phyloP scores from a whole-genome alignment of 2,113 vertebrate species.

The Centrocercus urophasianus region DNA sequence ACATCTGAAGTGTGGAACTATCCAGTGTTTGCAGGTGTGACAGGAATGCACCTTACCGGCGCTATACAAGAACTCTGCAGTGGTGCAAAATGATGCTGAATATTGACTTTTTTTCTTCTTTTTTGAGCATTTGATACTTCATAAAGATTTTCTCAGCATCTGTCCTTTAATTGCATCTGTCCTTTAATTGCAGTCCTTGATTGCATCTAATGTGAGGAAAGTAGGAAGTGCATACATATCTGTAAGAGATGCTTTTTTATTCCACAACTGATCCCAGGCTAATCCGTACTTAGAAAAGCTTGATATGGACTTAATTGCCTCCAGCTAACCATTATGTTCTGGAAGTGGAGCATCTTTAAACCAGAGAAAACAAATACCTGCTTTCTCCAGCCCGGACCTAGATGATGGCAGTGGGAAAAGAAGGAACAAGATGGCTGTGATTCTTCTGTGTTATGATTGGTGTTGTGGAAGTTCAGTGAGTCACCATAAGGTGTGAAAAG shows the following conservation, averaged over 20 bases:
- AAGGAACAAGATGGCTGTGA: not conserved
- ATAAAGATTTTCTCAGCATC: not conserved
- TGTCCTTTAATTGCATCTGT: not conserved
- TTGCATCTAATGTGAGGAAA: not conserved
- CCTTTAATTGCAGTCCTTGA: not conserved
- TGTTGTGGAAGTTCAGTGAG: not conserved
- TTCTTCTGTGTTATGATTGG: not conserved
- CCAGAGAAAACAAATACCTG: not conserved
- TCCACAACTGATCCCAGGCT: rapidly evolving
- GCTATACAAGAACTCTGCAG: not conserved
- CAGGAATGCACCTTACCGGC: not conserved
- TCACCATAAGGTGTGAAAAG: rapidly evolving
- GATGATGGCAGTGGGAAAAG: not conserved
- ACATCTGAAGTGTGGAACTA: not conserved
- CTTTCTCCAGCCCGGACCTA: not conserved
- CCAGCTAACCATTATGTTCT: not conserved
- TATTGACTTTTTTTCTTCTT: not conserved
- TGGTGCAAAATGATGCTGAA: too few species aligned
- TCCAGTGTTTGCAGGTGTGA: not conserved
- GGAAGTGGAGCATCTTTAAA: not conserved
- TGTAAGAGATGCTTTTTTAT: not conserved
- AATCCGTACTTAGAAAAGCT: not conserved
- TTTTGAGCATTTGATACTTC: not conserved
- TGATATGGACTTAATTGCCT: not conserved
- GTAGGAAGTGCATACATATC: not conserved